These are phyloP conservation scores for Ciconia maguari DNA, from an alignment of 2,113 vertebrate species.

Conservation along the genomic window DNA sequence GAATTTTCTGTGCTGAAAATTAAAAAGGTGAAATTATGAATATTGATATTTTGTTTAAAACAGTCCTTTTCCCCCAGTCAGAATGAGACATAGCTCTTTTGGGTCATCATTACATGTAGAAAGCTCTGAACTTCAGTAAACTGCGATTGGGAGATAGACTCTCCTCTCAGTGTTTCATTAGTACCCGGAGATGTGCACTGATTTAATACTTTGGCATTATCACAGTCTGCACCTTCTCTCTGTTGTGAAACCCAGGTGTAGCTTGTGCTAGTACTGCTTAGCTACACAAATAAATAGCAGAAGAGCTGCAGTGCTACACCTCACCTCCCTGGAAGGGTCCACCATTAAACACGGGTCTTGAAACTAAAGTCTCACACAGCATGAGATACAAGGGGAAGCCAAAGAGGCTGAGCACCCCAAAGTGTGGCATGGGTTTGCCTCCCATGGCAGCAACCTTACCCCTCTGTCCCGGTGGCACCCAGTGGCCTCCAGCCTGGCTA, in stretches of 20 bases:
- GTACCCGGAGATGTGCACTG: neutral
- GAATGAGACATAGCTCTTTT: neutral
- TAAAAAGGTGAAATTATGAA: neutral
- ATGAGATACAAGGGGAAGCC: neutral
- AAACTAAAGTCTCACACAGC: neutral
- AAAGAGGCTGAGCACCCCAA: neutral
- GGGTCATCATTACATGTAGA: neutral
- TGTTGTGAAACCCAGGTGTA: neutral
- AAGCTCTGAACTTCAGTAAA: neutral
- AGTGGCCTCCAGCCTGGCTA: neutral
- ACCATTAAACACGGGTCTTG: neutral
- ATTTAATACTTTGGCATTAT: neutral
- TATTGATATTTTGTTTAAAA: neutral
- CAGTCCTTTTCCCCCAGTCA: neutral
- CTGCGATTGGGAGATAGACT: neutral
- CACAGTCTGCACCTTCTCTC: neutral
- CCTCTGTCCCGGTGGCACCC: neutral
- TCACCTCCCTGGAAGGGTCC: neutral
- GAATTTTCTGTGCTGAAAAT: slow-evolving; percentile 70
- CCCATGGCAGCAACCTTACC: neutral
- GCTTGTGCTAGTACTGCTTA: neutral
- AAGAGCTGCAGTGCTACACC: neutral
- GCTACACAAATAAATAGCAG: neutral
- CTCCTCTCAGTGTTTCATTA: neutral
- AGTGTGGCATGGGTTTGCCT: rapidly evolving